phyloP scores from a whole-genome alignment of 2,797 vertebrate genomes.

The Ibycter americanus region DNA sequence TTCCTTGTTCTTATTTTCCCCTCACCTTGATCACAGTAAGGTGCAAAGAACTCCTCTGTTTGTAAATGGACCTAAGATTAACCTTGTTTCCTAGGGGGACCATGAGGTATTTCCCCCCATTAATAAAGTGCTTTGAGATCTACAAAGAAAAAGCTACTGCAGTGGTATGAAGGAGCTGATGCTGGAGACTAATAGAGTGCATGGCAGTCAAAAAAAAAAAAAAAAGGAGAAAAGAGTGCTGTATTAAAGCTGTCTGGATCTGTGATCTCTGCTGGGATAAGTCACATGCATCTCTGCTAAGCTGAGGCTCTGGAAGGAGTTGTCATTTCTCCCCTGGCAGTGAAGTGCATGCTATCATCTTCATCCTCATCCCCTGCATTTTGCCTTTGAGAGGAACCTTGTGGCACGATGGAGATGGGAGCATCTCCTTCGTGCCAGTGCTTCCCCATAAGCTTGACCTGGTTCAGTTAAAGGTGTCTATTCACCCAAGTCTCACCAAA shows the following conservation, averaged over 20 bases:
- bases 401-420: background rate
- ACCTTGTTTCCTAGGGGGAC: background rate
- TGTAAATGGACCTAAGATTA: background rate
- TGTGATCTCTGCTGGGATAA: background rate
- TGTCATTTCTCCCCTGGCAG: background rate
- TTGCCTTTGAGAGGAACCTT: background rate
- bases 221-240: background rate
- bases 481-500: background rate
- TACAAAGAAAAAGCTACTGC: background rate
- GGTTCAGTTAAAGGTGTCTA: background rate
- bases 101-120: background rate
- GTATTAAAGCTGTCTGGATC: background rate
- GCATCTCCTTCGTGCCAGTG: fast-evolving
- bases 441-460: background rate
- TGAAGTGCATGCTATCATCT: background rate
- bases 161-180: background rate
- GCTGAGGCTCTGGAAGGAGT: background rate
- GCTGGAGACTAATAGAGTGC: background rate
- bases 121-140: background rate
- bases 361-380: no score
- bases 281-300: background rate
- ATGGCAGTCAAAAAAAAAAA: background rate
- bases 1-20: background rate
- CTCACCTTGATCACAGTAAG: background rate
- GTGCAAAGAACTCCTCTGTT: background rate